Percentiles rank a stretch among this genome's conserved stretches.
Evolutionary conservation across 2,797 vertebrate genomes (phyloP).

Genomic region (Acanthopagrus latus): DNA sequence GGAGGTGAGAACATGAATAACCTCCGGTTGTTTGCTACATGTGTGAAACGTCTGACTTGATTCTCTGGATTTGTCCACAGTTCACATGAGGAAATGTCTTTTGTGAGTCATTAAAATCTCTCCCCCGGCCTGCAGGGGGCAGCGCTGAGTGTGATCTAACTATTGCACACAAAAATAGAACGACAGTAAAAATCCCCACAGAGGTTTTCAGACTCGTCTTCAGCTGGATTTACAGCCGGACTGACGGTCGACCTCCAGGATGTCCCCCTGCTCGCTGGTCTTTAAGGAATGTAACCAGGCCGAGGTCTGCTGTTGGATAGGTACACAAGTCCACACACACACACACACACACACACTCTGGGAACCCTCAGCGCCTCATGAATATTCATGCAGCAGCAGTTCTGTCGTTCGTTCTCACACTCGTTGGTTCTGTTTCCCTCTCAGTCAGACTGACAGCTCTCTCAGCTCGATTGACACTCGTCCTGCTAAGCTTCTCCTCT

Average conservation of each 20-base stretch:
- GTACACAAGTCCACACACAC: not conserved
- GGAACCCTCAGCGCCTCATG: conserved; percentile 38
- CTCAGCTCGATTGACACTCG: conserved; percentile 43
- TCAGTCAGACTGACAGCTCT: conserved; percentile 47
- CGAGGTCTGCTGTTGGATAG: not conserved
- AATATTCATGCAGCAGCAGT: conserved; percentile 59
- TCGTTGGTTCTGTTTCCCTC: conserved; percentile 27
- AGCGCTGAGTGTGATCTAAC: not conserved
- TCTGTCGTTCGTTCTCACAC: conserved; percentile 59
- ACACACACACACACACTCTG: conserved; percentile 38
- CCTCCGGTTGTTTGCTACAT: too few relatives aligned
- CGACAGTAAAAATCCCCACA: not conserved
- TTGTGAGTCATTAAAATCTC: too few relatives aligned
- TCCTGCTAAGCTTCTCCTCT: conserved; percentile 24
- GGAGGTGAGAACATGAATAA: too few relatives aligned
- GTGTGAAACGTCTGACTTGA: too few relatives aligned
- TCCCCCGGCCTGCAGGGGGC: not conserved
- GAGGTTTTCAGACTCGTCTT: not conserved
- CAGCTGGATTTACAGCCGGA: not conserved
- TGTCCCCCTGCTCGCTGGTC: not conserved
- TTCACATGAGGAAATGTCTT: too few relatives aligned
- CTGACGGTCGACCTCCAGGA: not conserved
- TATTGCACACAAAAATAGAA: too few relatives aligned
- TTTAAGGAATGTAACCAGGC: too few relatives aligned
- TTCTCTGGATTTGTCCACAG: too few relatives aligned